phyloP scores from a whole-genome alignment of 2,888 invertebrate genomes.

The Pyrgus malvae region DNA sequence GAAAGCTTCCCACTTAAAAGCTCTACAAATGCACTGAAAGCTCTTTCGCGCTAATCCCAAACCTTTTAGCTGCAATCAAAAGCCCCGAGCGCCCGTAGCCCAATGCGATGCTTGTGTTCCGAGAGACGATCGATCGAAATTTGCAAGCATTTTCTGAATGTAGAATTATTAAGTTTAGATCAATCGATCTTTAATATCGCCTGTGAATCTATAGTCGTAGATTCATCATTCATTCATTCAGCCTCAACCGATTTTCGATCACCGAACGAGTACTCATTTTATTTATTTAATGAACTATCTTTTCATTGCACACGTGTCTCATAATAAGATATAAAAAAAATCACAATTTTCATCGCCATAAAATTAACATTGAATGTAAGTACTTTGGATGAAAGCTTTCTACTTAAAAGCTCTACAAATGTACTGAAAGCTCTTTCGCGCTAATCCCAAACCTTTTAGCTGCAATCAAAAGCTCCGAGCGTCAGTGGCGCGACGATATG shows the following conservation, averaged over 20 bases:
- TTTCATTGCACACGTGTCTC: too few relatives aligned
- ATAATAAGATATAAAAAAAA: too few relatives aligned
- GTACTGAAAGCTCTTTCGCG: slow-evolving; percentile 83
- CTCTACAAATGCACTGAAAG: slow-evolving; percentile 83
- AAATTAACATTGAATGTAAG: slow-evolving; percentile 63
- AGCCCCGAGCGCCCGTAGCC: slow-evolving; percentile 69
- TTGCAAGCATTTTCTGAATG: too few relatives aligned
- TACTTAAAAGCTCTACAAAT: slow-evolving; percentile 83
- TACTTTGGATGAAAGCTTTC: slow-evolving; percentile 82
- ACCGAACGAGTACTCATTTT: too few relatives aligned
- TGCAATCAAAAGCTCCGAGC: slow-evolving; percentile 82
- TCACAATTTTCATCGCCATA: too few relatives aligned
- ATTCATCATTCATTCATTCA: too few relatives aligned
- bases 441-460: slow-evolving; percentile 83
- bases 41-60: slow-evolving; percentile 82
- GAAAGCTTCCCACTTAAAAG: slow-evolving; percentile 82
- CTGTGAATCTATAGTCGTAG: too few relatives aligned
- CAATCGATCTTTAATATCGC: too few relatives aligned
- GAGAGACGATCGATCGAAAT: too few relatives aligned
- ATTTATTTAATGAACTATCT: too few relatives aligned
- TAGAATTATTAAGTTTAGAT: too few relatives aligned
- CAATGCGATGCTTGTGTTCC: slow-evolving; percentile 78
- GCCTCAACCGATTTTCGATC: too few relatives aligned
- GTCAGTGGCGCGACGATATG: slow-evolving; percentile 67
- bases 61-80: slow-evolving; percentile 83